Evolutionary conservation across 1,140 invertebrate species (phyloP).

Genomic region (Drosophila hydei): DNA sequence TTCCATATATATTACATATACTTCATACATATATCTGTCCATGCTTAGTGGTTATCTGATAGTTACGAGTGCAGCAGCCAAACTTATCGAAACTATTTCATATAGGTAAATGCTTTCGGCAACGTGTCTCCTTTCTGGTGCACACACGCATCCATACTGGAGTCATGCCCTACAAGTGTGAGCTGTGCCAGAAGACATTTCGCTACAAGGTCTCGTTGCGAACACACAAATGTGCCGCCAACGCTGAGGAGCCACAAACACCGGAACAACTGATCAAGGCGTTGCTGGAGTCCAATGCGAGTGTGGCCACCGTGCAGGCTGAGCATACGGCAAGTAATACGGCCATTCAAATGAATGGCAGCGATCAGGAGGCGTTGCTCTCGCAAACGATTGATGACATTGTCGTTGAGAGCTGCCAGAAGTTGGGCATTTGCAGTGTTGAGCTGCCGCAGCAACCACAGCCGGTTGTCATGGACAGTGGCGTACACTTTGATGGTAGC

Average conservation of each 20-base stretch:
- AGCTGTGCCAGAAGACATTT: slow-evolving; percentile 91
- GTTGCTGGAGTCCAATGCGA: slow-evolving; percentile 58
- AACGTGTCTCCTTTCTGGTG: slow-evolving; percentile 93
- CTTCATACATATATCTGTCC: no score
- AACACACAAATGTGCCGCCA: slow-evolving; percentile 89
- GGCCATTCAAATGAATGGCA: slow-evolving; percentile 41
- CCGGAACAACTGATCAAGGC: slow-evolving; percentile 76
- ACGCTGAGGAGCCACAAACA: slow-evolving; percentile 47
- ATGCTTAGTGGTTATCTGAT: no score
- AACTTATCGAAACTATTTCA: not conserved
- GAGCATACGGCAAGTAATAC: slow-evolving; percentile 49
- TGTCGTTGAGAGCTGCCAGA: slow-evolving; percentile 83
- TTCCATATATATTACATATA: no score
- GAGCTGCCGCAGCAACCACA: slow-evolving; percentile 37
- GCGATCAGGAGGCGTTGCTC: slow-evolving; percentile 67
- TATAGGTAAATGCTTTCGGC: slow-evolving; percentile 93
- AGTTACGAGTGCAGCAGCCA: no score
- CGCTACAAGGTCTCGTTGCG: slow-evolving; percentile 93
- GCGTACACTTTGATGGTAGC: slow-evolving; percentile 56
- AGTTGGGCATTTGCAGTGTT: slow-evolving; percentile 75
- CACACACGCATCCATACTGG: slow-evolving; percentile 92
- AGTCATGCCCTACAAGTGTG: slow-evolving; percentile 88
- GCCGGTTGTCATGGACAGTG: slow-evolving; percentile 35
- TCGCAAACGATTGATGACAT: slow-evolving; percentile 83
- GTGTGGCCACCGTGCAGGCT: slow-evolving; percentile 22